A percentile compares a stretch with the other conserved stretches of the same genome.
phyloP scores from a whole-genome alignment of 2,113 vertebrate species.

The Sebastes schlegelii region DNA sequence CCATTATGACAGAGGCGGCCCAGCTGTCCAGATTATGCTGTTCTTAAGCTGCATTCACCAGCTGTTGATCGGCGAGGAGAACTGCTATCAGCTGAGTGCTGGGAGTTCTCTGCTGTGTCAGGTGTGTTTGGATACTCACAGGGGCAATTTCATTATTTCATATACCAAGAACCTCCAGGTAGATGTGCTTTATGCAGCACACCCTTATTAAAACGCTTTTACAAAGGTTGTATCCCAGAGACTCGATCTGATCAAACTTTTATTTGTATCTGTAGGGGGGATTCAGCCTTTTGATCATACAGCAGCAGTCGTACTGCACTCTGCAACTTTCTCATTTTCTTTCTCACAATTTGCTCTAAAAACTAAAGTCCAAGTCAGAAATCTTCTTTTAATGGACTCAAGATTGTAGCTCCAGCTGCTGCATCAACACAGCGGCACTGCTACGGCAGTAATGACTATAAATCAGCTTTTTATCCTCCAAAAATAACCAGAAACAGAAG shows the following conservation, averaged over 20 bases:
- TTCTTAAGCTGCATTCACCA: background rate
- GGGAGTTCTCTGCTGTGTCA: background rate
- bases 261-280: background rate
- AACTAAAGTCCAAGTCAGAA: background rate
- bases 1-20: background rate
- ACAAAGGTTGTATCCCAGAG: background rate
- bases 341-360: background rate
- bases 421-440: background rate
- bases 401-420: background rate
- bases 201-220: background rate
- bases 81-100: background rate
- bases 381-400: conserved; percentile 20
- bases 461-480: conserved; percentile 15
- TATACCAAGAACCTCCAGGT: conserved; percentile 1
- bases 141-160: conserved; percentile 20
- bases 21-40: conserved; percentile 19
- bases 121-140: background rate
- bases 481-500: conserved; percentile 28
- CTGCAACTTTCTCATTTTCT: background rate
- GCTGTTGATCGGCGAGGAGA: conserved; percentile 1
- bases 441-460: background rate
- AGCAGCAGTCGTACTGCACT: background rate
- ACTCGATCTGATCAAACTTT: background rate
- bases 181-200: background rate
- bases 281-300: conserved; percentile 2